Evolutionary conservation across 2,113 vertebrate genomes (phyloP).

Genomic region (Macroglossus sobrinus): DNA sequence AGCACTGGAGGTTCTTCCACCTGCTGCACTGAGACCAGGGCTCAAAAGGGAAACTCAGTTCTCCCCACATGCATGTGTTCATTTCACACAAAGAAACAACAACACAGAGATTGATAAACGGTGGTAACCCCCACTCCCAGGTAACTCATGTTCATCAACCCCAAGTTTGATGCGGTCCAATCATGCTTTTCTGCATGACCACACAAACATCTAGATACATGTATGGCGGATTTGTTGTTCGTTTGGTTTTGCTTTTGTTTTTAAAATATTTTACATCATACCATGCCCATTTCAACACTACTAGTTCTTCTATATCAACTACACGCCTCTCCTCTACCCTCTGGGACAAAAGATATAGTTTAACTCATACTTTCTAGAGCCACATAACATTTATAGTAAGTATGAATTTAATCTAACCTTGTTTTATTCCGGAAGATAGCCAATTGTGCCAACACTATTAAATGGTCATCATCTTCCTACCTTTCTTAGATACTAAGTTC

Average conservation of each 20-base stretch:
- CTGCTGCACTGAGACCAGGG: not conserved
- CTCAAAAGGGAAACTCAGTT: not conserved
- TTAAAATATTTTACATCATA: not conserved
- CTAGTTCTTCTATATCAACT: not conserved
- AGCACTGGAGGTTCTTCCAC: not conserved
- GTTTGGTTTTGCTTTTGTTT: not conserved
- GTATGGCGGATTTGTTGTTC: not conserved
- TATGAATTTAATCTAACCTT: not conserved
- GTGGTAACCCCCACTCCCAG: not conserved
- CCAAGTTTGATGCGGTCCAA: too few relatives aligned
- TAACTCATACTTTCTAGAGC: not conserved
- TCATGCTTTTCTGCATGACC: not conserved
- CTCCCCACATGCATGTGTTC: rapidly evolving
- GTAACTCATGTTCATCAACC: not conserved
- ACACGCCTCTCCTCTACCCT: not conserved
- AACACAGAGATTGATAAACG: not conserved
- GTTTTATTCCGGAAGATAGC: not conserved
- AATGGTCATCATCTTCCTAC: not conserved
- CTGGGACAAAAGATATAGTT: not conserved
- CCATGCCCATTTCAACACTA: not conserved
- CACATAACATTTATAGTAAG: not conserved
- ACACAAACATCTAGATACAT: not conserved
- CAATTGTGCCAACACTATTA: not conserved
- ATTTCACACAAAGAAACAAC: not conserved
- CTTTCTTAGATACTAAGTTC: not conserved